phyloP scores from a whole-genome alignment of 2,113 vertebrate genomes.

The Alethe castanea region DNA sequence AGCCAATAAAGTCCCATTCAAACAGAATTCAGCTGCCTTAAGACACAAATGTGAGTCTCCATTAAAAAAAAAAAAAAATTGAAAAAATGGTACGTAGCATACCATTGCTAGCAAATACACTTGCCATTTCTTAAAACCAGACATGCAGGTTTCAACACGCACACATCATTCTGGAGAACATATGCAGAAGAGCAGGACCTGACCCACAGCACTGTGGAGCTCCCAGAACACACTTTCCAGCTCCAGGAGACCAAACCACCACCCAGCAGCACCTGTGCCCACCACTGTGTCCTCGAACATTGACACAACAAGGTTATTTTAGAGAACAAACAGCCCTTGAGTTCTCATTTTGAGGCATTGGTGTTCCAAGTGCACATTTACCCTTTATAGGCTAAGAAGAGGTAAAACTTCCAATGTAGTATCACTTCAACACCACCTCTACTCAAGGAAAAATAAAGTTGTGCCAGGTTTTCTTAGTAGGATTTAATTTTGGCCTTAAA shows the following conservation, averaged over 20 bases:
- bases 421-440: background rate
- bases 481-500: constrained; percentile 14
- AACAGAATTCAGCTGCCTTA: background rate
- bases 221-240: background rate
- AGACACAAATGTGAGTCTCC: background rate
- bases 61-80: background rate
- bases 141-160: rapidly evolving
- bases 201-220: background rate
- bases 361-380: background rate
- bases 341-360: background rate
- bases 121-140: background rate
- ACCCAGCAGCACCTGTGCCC: background rate
- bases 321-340: background rate
- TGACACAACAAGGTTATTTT: background rate
- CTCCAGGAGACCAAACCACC: background rate
- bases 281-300: background rate
- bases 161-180: background rate
- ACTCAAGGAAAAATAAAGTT: background rate
- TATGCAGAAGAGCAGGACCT: background rate
- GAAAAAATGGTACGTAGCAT: rapidly evolving
- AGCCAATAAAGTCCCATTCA: background rate
- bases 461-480: background rate
- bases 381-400: background rate
- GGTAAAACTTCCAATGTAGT: background rate
- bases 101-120: background rate